phyloP scores from a whole-genome alignment of 2,113 vertebrate species.

The Zapus hudsonius region DNA sequence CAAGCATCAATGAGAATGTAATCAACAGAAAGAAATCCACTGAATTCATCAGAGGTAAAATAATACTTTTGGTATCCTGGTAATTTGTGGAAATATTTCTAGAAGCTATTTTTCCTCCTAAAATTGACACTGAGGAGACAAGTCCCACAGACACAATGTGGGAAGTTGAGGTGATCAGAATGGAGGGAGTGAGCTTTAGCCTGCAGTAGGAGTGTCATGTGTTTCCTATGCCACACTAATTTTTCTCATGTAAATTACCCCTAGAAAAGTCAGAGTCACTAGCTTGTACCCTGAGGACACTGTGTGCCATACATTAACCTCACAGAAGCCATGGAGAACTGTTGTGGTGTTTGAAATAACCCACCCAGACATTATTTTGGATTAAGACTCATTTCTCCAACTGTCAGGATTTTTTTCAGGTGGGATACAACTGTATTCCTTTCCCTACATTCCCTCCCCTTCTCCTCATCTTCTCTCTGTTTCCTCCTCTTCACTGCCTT shows the following conservation, averaged over 20 bases:
- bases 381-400: background rate
- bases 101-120: background rate
- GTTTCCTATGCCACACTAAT: background rate
- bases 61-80: background rate
- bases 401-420: background rate
- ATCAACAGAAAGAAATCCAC: background rate
- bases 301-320: background rate
- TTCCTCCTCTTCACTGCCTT: background rate
- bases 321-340: background rate
- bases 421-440: background rate
- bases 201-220: no score
- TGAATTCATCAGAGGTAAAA: background rate
- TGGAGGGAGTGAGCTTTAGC: background rate
- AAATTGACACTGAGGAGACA: background rate
- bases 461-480: background rate
- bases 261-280: background rate
- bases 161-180: background rate
- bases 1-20: background rate
- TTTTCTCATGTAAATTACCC: background rate
- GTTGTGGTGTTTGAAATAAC: background rate
- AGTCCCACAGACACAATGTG: background rate
- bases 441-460: no score
- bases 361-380: background rate
- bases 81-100: background rate
- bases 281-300: background rate